These are phyloP conservation scores for Platyura marginata DNA, from an alignment of 1,140 invertebrate genomes.

Conservation along the genomic window DNA sequence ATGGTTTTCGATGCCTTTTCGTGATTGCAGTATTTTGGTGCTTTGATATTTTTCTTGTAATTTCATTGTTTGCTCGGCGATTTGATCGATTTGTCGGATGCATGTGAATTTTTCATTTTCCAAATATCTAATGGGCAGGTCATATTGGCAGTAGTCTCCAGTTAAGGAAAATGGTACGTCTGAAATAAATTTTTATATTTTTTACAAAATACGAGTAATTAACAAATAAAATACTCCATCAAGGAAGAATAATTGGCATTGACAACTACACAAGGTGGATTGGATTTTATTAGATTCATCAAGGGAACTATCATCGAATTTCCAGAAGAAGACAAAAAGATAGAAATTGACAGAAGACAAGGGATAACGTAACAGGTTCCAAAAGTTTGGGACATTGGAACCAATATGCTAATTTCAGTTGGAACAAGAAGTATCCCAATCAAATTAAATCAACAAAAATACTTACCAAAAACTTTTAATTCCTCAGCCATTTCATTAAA, in stretches of 20 bases:
- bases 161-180: constrained; percentile 11
- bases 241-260: no score
- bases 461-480: neutral
- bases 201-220: no score
- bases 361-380: no score
- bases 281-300: no score
- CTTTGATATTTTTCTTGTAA: neutral
- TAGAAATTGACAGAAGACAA: no score
- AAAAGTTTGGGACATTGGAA: no score
- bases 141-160: constrained; percentile 10
- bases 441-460: neutral
- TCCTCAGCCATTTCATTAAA: neutral
- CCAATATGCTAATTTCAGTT: neutral
- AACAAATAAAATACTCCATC: no score
- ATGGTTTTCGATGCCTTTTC: neutral
- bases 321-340: no score
- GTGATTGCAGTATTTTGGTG: neutral
- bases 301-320: no score
- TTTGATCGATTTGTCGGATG: neutral
- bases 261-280: no score
- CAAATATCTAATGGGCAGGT: constrained; percentile 11
- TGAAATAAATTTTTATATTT: neutral
- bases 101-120: constrained; percentile 10
- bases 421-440: neutral
- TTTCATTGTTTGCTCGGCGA: no score